Base-by-base conservation (phyloP, 64 coral and sea anemone species). In the Exaiptasia diaphana region DNA sequence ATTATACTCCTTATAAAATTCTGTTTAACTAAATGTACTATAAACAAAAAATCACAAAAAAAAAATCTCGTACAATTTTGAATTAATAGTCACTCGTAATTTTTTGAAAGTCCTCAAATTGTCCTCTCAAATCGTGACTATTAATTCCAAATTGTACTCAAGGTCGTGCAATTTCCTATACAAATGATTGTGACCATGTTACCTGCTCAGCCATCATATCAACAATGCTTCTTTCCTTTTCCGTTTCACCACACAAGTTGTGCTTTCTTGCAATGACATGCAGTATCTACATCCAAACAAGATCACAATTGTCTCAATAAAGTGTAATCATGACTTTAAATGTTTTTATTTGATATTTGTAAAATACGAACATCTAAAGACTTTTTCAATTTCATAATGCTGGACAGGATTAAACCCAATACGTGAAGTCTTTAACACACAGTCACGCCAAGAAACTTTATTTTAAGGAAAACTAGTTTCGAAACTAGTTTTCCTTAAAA, bases 151-250 rank as follows among this genome's bases (percentile, higher is more conserved):
- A 46, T 46, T 46, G 43, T 15, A 46, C 43, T 7, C 15, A 46
- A 46, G 6, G 15, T 46, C 6, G 43, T 46, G 39, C 43, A 46
- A 46, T 46, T 46, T 15, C 3, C 42, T 23, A n/a, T 42, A 33
- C n/a, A 11, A 20, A 53, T 38, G 2, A 20, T 14, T 48, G 18
- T 22, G 30, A n/a, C 37, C 46, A 26, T 29, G 78, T 78, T 50
- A 78, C 89, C 83, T 85, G 83, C 78, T 74, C 64, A 37, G 83
- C 88, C 9, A 75, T 21, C 38, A 97, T 49, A 61, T 97, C 93
- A 12, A 97, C 35, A n/a, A 52, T 82, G 1, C 64, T 38, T 71
- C 88, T 87, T 61, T 97, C 88, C 40, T 91, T 70, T 37, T 97
- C 83, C 18, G 88, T 84, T 43, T 53, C 48, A 18, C 88, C 93